These are phyloP conservation scores for Heliothis peltigera DNA, from an alignment of 2,888 invertebrate species.

Conservation along the genomic window DNA sequence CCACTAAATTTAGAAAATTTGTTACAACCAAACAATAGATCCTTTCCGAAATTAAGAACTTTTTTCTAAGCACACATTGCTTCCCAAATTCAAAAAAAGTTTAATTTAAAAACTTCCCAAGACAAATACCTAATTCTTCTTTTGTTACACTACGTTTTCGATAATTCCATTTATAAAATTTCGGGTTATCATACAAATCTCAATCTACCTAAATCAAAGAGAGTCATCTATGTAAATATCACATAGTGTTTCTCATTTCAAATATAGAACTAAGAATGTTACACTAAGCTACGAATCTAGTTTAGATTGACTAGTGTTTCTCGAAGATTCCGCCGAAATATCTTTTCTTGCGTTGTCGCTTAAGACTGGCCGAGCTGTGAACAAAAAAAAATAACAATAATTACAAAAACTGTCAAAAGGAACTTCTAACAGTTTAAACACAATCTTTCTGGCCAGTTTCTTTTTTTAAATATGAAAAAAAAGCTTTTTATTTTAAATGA, in stretches of 20 bases:
- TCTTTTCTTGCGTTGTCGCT: slow-evolving; percentile 78
- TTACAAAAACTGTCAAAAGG: no score
- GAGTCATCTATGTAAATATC: slow-evolving; percentile 55
- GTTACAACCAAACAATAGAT: no score
- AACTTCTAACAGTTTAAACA: no score
- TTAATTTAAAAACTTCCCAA: neutral
- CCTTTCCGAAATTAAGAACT: neutral
- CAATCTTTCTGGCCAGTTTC: no score
- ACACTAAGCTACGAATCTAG: slow-evolving; percentile 78
- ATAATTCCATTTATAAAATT: neutral
- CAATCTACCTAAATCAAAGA: slow-evolving; percentile 9
- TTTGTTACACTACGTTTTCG: neutral
- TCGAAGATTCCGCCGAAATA: slow-evolving; percentile 74
- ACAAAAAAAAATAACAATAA: slow-evolving; percentile 17
- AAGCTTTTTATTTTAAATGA: no score
- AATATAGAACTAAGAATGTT: slow-evolving; percentile 22
- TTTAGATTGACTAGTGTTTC: slow-evolving; percentile 86
- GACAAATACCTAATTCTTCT: neutral
- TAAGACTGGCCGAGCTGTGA: slow-evolving; percentile 79
- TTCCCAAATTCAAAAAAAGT: no score
- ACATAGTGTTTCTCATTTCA: slow-evolving; percentile 42
- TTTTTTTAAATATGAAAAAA: no score
- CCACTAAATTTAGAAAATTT: no score
- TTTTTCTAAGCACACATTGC: no score
- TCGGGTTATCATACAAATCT: neutral